Percentiles rank a stretch among this genome's conserved stretches.
phyloP scores from a whole-genome alignment of 2,797 vertebrate genomes.

The Amblyraja radiata region DNA sequence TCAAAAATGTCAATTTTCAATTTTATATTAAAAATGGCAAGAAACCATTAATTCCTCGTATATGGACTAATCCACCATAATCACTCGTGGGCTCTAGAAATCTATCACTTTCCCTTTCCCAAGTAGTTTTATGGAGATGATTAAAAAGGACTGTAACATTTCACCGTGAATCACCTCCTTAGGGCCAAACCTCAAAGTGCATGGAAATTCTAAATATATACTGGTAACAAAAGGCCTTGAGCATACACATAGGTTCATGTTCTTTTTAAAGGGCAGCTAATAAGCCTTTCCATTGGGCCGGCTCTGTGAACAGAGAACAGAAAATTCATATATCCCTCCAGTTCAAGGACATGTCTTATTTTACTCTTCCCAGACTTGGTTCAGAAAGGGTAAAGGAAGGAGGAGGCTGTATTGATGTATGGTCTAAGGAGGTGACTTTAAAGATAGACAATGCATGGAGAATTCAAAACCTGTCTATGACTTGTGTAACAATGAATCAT shows the following conservation, averaged over 20 bases:
- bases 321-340: background rate
- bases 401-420: background rate
- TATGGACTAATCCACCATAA: background rate
- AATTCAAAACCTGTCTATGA: background rate
- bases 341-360: background rate
- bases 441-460: background rate
- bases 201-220: background rate
- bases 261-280: constrained; percentile 4
- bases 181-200: background rate
- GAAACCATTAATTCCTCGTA: background rate
- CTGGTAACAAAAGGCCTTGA: background rate
- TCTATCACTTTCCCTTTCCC: background rate
- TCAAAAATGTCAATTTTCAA: background rate
- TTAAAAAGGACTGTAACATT: constrained; percentile 16
- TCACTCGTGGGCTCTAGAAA: background rate
- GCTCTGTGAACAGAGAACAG: background rate
- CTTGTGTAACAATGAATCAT: background rate
- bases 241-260: background rate
- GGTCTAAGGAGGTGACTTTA: background rate
- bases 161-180: background rate
- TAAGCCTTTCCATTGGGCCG: background rate
- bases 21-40: background rate
- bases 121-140: background rate
- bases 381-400: background rate
- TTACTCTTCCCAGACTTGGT: no score